Evolutionary conservation across 2,888 invertebrate genomes (phyloP), one percentile per base, ranked within the genome.

Genomic region (Dichetophora obliterata): DNA sequence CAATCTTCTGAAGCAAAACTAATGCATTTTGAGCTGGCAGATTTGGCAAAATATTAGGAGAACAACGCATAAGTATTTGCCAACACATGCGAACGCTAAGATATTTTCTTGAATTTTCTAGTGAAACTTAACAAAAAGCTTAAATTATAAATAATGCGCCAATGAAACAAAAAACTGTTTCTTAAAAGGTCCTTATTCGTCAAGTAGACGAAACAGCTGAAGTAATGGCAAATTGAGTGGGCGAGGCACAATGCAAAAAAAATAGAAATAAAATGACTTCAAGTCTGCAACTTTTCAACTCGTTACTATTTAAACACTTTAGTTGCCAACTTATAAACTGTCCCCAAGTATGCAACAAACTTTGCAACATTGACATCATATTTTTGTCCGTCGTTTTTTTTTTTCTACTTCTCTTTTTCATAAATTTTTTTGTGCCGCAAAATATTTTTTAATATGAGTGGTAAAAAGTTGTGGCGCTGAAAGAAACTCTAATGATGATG

Each of bases 401-500:
- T 65, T 52, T 63, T 34, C n/a, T n/a, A n/a, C n/a, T n/a, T 14
- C 9, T 63, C 54, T 27, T 59, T 59, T 59, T 59, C 16, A 59
- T 27, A 59, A 59, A 59, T 59, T 59, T 27, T 27, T 59, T 24
- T 27, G 5, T 16, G 43, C 1, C 14, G 43, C 43, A 43, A 43
- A 43, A 43, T 4, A 43, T 3, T 11, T 43, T 43, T 11, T 22
- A 11, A 59, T 27, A 59, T 27, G 70, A 54, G 19, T 37, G 19
- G 8, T 22, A 43, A 59, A 43, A 37, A 59, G 37, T 16, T 19
- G 2, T 9, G 19, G 31, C 52, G n/a, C 48, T 50, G 22, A 27
- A 63, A 31, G 14, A 31, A 24, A 57, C 66, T 66, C 57, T 70
- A 70, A 75, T 66, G 72, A 66, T 76, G 76, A 76, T 76, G 76